Evolutionary conservation across 2,888 invertebrate species (phyloP), one percentile per base, ranked within the genome.

Genomic region (Monochamus alternatus): DNA sequence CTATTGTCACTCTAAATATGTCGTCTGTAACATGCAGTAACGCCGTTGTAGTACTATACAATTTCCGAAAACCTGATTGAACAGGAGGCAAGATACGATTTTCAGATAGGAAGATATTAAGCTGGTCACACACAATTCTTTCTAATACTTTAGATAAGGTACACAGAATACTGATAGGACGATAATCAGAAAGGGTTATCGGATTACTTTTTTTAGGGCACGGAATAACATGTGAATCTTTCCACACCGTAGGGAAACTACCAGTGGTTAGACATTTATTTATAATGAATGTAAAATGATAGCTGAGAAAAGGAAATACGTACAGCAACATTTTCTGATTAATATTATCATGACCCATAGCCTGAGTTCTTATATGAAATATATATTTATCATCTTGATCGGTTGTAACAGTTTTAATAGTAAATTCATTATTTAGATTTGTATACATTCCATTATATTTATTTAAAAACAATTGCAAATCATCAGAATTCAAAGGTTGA

Each of bases 1-100:
- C 38, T 70, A 5, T n/a, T 58, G 38, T 70, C 70, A 70, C 12
- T 43, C 59, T 59, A 3, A 70, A 60, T 58, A 69, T 59, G 9
- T 59, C 59, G 38, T 44, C 62, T 43, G 70, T 70, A 43, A 70
- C 62, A 58, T 70, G 14, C 3, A 59, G 59, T 1, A 59, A 9
- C 9, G 59, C 59, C 5, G 59, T 59, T 8, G 59, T 59, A 4
- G 59, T 59, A 59, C 59, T 59, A 9, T 59, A 7, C 4, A 3
- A 9, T 59, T 59, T n/a, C 5, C 59, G 4, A 9, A 59, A 59
- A 14, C 59, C 59, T 3, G 59, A 59, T n/a, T 59, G 59, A 30
- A 59, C 14, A 8, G 30, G 9, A 3, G 59, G 9, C 3, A 59
- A 22, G 14, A 59, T 30, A 22, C 7, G 10, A 59, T 59, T 59